Evolutionary conservation across 2,888 invertebrate species (phyloP), one percentile per base, ranked within the genome.

Genomic region (Agrotis clavis): DNA sequence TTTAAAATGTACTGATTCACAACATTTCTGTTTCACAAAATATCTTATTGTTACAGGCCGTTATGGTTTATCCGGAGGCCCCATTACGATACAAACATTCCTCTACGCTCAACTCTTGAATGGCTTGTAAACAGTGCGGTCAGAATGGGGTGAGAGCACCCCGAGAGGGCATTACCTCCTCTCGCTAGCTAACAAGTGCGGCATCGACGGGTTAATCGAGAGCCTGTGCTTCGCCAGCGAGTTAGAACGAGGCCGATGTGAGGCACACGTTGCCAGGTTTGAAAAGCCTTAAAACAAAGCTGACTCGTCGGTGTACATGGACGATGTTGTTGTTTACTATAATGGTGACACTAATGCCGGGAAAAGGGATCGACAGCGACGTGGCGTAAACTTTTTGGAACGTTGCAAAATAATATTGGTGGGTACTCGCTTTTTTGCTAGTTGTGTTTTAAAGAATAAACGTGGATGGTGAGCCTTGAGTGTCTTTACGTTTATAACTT

Each of bases 181-280:
- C 83, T 79, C 74, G 75, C 72, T 86, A 74, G 74, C 79, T 83
- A 83, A 84, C 82, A 83, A 83, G 83, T 77, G 71, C 75, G 57
- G 41, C 66, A 72, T 83, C 77, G 71, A 77, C 77, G 85, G 80
- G 84, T 86, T 67, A 61, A 67, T 65, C 48, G 64, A 67, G 53
- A 62, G 64, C 19, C 48, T 19, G 18, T 53, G 79, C 67, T n/a
- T 67, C 25, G 67, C 72, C 72, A 67, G 81, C 72, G 62, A 57
- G 53, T 86, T 84, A 83, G 84, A 79, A 79, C 54, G 74, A 77
- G 67, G 63, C 16, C 60, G 53, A 13, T 21, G 47, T 54, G 2
- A 56, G 59, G 67, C 60, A 51, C 25, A 60, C n/a, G 35, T 50
- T 54, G 25, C 16, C 47, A 78, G 62, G 35, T 77, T 60, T 61